Conservation (phyloP, 2,113 vertebrate genomes). For the Hemicordylus capensis region DNA sequence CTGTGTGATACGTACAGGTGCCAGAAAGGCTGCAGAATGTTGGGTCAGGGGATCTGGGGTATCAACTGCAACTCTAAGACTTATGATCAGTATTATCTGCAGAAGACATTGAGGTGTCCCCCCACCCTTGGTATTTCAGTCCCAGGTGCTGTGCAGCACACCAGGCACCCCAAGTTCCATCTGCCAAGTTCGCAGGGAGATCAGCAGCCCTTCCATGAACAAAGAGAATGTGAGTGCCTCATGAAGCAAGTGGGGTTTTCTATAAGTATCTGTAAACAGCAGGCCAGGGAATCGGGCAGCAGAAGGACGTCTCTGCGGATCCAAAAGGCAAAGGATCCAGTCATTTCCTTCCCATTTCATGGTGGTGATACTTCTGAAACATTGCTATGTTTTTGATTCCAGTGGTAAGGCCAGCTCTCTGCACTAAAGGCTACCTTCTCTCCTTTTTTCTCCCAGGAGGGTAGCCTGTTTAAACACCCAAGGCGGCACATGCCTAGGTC, state of each 20-base stretch:
- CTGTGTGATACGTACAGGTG: not conserved
- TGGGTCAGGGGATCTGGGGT: not conserved
- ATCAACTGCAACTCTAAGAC: not conserved
- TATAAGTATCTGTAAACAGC: not conserved
- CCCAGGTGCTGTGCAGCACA: slow-evolving; percentile 71
- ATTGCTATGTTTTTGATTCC: not conserved
- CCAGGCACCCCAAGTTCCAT: slow-evolving; percentile 49
- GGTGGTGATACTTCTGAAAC: not conserved
- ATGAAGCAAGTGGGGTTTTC: not conserved
- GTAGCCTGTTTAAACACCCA: slow-evolving; percentile 30
- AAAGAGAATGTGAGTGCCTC: slow-evolving; percentile 74
- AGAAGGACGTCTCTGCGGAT: not conserved
- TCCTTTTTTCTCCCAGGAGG: slow-evolving; percentile 36
- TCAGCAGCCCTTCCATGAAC: slow-evolving; percentile 32
- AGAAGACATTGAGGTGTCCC: not conserved
- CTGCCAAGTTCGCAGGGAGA: slow-evolving; percentile 20
- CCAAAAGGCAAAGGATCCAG: no score
- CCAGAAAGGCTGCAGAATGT: not conserved
- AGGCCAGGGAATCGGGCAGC: not conserved
- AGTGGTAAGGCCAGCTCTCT: not conserved
- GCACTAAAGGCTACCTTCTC: not conserved
- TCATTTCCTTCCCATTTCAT: not conserved
- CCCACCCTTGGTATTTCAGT: slow-evolving; percentile 48
- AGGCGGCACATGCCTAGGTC: slow-evolving; percentile 20
- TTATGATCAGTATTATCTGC: not conserved